A percentile compares a stretch with the other conserved stretches of the same genome.
These are phyloP conservation scores for Cardiocondyla obscurior DNA, from an alignment of 1,140 invertebrate genomes.

Conservation along the genomic window DNA sequence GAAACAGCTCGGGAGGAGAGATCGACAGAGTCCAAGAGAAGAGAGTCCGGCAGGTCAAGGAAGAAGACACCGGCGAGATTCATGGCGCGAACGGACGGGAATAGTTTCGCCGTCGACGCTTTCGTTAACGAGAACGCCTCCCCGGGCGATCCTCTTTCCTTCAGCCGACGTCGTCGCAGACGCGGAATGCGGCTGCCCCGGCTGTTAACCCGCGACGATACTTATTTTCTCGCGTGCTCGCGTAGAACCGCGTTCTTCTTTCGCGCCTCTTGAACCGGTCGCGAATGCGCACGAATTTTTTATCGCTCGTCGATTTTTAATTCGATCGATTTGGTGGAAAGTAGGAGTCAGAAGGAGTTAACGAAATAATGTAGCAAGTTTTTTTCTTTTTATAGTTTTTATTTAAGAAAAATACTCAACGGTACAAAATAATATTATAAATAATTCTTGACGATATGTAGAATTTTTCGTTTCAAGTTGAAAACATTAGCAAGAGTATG, in stretches of 20 bases:
- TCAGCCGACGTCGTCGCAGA: conserved; percentile 46
- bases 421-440: background rate
- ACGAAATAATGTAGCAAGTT: background rate
- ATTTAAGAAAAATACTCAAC: background rate
- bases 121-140: conserved; percentile 64
- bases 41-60: background rate
- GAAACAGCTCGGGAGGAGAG: conserved; percentile 10
- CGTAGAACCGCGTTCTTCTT: conserved; percentile 16
- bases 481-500: conserved; percentile 51
- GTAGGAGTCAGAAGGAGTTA: background rate
- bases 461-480: background rate
- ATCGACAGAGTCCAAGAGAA: conserved; percentile 21
- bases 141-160: conserved; percentile 46
- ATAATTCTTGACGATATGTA: background rate
- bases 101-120: conserved; percentile 74
- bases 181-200: conserved; percentile 66
- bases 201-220: conserved; percentile 56
- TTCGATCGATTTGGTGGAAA: background rate
- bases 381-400: too few relatives aligned
- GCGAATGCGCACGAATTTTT: conserved; percentile 48
- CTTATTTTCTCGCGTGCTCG: conserved; percentile 28
- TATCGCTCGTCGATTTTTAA: conserved; percentile 18
- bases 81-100: conserved; percentile 72
- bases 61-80: conserved; percentile 62
- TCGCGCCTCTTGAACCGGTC: background rate